Evolutionary conservation across 2,888 invertebrate species (phyloP).

Genomic region (Pinctada fucata): DNA sequence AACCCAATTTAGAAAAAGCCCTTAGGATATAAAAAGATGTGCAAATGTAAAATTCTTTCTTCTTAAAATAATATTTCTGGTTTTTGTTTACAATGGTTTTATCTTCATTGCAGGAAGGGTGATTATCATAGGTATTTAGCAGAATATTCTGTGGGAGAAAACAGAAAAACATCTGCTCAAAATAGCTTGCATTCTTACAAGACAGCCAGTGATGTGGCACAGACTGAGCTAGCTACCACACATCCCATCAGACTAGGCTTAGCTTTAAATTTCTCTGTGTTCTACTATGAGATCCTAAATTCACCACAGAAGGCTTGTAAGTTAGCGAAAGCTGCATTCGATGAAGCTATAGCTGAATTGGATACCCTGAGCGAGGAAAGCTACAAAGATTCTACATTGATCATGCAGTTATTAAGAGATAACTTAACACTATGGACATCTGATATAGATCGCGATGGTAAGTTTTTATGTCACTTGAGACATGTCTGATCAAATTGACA

Average conservation of each 20-base stretch:
- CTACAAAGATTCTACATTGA: conserved; percentile 97
- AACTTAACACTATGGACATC: conserved; percentile 92
- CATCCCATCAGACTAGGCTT: conserved; percentile 99
- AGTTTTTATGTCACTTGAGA: neutral
- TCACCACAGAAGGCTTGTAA: conserved; percentile 99
- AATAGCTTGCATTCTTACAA: conserved; percentile 99
- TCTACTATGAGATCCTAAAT: conserved; percentile 99
- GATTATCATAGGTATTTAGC: conserved; percentile 99
- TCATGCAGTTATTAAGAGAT: conserved; percentile 95
- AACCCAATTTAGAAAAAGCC: too few relatives aligned
- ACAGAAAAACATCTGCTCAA: conserved; percentile 81
- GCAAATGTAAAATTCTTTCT: too few relatives aligned
- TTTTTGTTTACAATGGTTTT: too few relatives aligned
- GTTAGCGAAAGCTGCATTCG: conserved; percentile 99
- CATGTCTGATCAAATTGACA: too few relatives aligned
- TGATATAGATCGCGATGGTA: conserved; percentile 44
- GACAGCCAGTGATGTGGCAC: conserved; percentile 98
- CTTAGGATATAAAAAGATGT: too few relatives aligned
- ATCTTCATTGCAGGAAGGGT: conserved; percentile 84
- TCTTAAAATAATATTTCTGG: too few relatives aligned
- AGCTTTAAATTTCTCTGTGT: conserved; percentile 99
- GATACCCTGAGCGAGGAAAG: conserved; percentile 99
- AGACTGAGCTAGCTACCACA: conserved; percentile 99
- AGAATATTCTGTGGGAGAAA: conserved; percentile 99
- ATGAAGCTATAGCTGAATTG: conserved; percentile 99